Evolutionary conservation across 2,888 invertebrate species (phyloP).

Genomic region (Criorhina ranunculi): DNA sequence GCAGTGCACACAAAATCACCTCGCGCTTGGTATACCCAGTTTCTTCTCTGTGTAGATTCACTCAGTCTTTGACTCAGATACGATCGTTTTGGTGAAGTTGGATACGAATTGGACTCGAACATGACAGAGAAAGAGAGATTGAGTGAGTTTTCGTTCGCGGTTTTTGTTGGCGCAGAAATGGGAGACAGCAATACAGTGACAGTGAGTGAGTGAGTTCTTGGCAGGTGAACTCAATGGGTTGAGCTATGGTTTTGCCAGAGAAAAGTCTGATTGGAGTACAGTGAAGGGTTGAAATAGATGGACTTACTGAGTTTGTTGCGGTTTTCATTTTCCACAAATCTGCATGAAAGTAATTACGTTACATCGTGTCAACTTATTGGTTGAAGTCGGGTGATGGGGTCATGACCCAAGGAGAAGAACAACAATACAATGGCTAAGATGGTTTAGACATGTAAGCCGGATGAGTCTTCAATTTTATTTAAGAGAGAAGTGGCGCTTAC

Average conservation of each 20-base stretch:
- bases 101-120: conserved; percentile 47
- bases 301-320: not conserved
- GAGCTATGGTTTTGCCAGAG: not conserved
- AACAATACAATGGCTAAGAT: no score
- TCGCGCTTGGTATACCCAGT: conserved; percentile 66
- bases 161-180: not conserved
- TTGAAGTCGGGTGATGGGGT: no score
- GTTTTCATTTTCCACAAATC: not conserved
- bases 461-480: no score
- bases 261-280: conserved; percentile 36
- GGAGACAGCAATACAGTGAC: not conserved
- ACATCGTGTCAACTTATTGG: no score
- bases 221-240: not conserved
- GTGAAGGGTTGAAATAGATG: conserved; percentile 17
- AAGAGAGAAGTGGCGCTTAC: no score
- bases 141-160: conserved; percentile 22
- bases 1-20: conserved; percentile 73
- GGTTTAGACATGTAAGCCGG: no score
- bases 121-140: conserved; percentile 4
- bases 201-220: conserved; percentile 1
- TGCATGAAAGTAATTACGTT: no score
- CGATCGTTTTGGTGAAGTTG: conserved; percentile 60
- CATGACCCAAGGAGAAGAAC: no score
- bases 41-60: conserved; percentile 43
- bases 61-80: conserved; percentile 40